phyloP scores from a whole-genome alignment of 2,888 invertebrate species.

The Spilosoma lubricipeda region DNA sequence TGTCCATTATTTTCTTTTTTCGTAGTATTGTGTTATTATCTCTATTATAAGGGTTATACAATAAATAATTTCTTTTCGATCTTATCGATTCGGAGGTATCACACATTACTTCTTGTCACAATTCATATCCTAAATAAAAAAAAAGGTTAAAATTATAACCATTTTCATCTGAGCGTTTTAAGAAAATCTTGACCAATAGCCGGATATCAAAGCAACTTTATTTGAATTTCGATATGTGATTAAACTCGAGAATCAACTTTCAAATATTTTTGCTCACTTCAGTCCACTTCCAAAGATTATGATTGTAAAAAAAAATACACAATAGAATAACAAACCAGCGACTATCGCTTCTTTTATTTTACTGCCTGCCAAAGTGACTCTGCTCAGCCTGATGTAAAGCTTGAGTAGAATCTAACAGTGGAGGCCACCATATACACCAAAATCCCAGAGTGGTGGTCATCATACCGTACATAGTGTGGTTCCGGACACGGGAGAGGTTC shows the following conservation, averaged over 20 bases:
- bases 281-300: not conserved
- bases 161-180: no score
- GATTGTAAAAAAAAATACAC: not conserved
- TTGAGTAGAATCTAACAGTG: no score
- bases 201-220: no score
- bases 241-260: not conserved
- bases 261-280: not conserved
- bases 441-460: no score
- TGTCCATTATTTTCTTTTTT: not conserved
- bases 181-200: no score
- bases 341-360: no score
- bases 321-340: not conserved
- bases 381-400: no score
- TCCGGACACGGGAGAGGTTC: no score
- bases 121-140: not conserved
- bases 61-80: not conserved
- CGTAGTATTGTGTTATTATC: not conserved
- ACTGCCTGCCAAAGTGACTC: no score
- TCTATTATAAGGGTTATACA: not conserved
- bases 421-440: no score
- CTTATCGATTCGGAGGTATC: no score
- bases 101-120: not conserved
- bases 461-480: no score
- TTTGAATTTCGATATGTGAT: not conserved
- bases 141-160: not conserved